Percentiles rank a stretch among this genome's conserved stretches.
These are phyloP conservation scores for Uria lomvia DNA, from an alignment of 2,113 vertebrate genomes.

Conservation along the genomic window DNA sequence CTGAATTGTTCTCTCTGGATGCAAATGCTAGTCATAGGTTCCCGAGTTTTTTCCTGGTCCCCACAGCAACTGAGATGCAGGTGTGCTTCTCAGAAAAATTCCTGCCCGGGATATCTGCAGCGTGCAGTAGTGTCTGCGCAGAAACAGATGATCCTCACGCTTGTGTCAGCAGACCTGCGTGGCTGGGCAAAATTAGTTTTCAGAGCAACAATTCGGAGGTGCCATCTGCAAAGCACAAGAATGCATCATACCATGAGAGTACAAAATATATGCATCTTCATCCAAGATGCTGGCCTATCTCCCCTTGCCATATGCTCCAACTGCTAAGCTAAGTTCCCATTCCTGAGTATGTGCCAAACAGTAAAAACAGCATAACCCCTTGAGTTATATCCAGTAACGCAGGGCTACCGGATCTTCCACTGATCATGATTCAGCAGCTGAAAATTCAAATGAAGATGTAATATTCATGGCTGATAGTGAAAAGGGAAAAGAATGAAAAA, in stretches of 20 bases:
- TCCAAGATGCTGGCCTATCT: conserved; percentile 62
- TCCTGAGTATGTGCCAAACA: conserved; percentile 55
- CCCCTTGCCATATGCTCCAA: conserved; percentile 50
- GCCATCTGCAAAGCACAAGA: conserved; percentile 60
- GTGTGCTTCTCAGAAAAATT: conserved; percentile 22
- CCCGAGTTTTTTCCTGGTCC: not conserved
- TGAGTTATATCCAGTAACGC: conserved; percentile 19
- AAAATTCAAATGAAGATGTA: conserved; percentile 28
- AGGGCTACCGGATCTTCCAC: not conserved
- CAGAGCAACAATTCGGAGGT: conserved; percentile 27
- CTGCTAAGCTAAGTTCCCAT: conserved; percentile 54
- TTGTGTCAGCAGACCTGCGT: conserved; percentile 53
- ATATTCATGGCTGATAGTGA: not conserved
- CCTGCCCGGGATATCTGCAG: conserved; percentile 40
- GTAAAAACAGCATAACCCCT: conserved; percentile 20
- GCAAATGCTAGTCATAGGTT: not conserved
- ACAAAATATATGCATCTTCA: conserved; percentile 60
- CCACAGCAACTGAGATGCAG: conserved; percentile 14
- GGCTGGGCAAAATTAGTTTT: conserved; percentile 53
- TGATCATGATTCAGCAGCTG: conserved; percentile 35
- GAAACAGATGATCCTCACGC: conserved; percentile 15
- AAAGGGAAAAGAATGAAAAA: conserved; percentile 1
- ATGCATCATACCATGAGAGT: conserved; percentile 61
- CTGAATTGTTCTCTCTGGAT: not conserved
- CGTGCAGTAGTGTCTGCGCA: not conserved